These are phyloP conservation scores for Phaedon cochleariae DNA, from an alignment of 2,888 invertebrate genomes.

Conservation along the genomic window DNA sequence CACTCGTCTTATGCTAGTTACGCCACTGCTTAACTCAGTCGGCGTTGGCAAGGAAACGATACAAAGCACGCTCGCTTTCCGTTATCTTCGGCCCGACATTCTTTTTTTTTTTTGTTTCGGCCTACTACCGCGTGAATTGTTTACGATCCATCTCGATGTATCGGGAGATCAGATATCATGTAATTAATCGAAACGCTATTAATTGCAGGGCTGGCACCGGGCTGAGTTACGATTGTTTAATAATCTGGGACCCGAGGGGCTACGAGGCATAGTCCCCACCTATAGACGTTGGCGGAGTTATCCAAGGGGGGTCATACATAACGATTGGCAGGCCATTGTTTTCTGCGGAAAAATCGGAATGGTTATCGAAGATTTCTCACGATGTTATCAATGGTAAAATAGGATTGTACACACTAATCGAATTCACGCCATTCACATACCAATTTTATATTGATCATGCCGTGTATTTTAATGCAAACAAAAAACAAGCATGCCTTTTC, in stretches of 20 bases:
- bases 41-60: background rate
- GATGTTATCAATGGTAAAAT: no score
- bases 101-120: constrained; percentile 9
- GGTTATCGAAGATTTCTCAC: background rate
- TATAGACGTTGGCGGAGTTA: background rate
- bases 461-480: no score
- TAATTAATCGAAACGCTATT: constrained; percentile 57
- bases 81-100: constrained; percentile 33
- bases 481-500: no score
- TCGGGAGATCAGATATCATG: constrained; percentile 38
- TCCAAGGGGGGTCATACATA: background rate
- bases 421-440: no score
- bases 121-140: constrained; percentile 24
- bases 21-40: background rate
- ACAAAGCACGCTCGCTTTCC: constrained; percentile 8
- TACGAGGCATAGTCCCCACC: background rate
- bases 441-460: no score
- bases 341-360: background rate
- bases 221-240: constrained; percentile 56
- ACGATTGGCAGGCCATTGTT: background rate
- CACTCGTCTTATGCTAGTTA: no score
- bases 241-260: constrained; percentile 37
- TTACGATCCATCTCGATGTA: constrained; percentile 26
- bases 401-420: no score
- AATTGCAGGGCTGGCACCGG: constrained; percentile 48